phyloP scores from a whole-genome alignment of 2,797 vertebrate species.

The Myripristis murdjan region DNA sequence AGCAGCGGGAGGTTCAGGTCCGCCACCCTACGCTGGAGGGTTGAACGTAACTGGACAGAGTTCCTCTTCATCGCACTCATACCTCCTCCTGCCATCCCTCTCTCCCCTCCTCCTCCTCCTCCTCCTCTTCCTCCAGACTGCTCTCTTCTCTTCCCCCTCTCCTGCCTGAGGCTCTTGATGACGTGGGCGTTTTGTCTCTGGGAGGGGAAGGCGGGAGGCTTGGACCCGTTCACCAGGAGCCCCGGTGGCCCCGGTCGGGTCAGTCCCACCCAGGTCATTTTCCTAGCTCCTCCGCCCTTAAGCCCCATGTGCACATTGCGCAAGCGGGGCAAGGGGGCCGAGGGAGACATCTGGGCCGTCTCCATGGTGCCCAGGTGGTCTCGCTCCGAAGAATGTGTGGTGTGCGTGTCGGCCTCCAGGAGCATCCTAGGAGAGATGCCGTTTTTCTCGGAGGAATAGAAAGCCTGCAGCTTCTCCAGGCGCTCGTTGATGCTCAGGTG shows the following conservation, averaged over 20 bases:
- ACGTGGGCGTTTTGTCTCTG: constrained; percentile 82
- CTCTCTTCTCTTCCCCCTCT: constrained; percentile 82
- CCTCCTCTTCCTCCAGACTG: constrained; percentile 55
- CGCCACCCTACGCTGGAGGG: constrained; percentile 72
- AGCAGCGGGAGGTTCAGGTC: constrained; percentile 88
- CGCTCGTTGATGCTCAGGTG: constrained; percentile 65
- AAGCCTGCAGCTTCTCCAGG: constrained; percentile 77
- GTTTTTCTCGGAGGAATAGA: constrained; percentile 74
- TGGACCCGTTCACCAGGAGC: constrained; percentile 80
- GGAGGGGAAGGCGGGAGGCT: constrained; percentile 77
- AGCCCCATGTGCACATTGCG: constrained; percentile 68
- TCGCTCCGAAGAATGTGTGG: constrained; percentile 54
- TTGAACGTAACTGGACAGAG: constrained; percentile 80
- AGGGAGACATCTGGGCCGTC: constrained; percentile 54
- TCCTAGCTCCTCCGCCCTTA: constrained; percentile 80
- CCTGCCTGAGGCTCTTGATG: constrained; percentile 81
- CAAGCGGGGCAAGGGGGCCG: constrained; percentile 81
- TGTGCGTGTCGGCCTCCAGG: constrained; percentile 66
- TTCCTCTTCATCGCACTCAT: constrained; percentile 82
- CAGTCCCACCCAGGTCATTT: constrained; percentile 83
- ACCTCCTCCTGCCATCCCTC: constrained; percentile 52
- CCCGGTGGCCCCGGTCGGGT: constrained; percentile 69
- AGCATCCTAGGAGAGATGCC: constrained; percentile 76
- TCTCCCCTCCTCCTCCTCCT: constrained; percentile 65
- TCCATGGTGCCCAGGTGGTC: constrained; percentile 67